A percentile compares a stretch with the other conserved stretches of the same genome.
These are phyloP conservation scores for Leguminivora glycinivorella DNA, from an alignment of 1,140 invertebrate genomes.

Conservation along the genomic window DNA sequence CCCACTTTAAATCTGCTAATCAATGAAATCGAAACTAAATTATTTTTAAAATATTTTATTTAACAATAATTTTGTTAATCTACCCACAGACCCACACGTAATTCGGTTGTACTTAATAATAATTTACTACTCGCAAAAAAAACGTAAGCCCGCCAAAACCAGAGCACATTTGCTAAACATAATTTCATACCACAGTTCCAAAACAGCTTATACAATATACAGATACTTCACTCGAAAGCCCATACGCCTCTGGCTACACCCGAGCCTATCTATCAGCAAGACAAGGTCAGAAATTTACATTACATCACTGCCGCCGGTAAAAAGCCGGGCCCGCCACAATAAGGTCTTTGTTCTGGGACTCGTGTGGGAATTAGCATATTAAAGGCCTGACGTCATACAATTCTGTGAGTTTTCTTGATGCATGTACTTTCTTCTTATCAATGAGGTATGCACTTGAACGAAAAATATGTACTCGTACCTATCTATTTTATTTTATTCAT, in stretches of 20 bases:
- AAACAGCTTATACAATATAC: background rate
- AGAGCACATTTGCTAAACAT: background rate
- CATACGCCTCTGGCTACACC: background rate
- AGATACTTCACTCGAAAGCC: background rate
- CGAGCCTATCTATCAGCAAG: conserved; percentile 17
- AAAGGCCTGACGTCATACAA: conserved; percentile 48
- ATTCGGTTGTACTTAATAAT: too few relatives aligned
- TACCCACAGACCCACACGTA: too few relatives aligned
- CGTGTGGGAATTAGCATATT: conserved; percentile 51
- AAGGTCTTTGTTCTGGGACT: conserved; percentile 43
- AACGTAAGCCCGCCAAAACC: background rate
- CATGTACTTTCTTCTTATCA: too few relatives aligned
- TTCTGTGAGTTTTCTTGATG: background rate
- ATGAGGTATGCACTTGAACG: too few relatives aligned
- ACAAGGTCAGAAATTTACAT: conserved; percentile 23
- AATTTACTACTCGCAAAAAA: background rate
- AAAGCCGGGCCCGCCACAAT: conserved; percentile 30
- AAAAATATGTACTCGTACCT: too few relatives aligned
- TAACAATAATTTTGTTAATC: too few relatives aligned
- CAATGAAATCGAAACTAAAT: too few relatives aligned
- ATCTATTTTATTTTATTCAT: too few relatives aligned
- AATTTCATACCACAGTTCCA: background rate
- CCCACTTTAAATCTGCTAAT: too few relatives aligned
- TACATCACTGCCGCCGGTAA: conserved; percentile 23
- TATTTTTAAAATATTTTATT: too few relatives aligned